Evolutionary conservation across 2,113 vertebrate species (phyloP), one percentile per base, ranked within the genome.

Genomic region (Poeciliopsis prolifica): DNA sequence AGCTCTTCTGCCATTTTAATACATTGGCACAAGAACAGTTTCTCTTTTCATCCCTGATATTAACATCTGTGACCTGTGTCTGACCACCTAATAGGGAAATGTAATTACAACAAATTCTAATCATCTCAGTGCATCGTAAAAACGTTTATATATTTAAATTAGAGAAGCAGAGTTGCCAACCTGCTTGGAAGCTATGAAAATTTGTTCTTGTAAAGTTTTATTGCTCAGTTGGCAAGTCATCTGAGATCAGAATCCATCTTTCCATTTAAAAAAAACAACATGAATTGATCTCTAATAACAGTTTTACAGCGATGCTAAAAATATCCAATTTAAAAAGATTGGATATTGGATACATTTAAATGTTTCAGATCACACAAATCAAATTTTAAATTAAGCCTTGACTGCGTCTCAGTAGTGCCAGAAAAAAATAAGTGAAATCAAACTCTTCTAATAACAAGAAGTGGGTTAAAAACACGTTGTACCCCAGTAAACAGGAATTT

Each of bases 91-190:
- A 35, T 65, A 65, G 35, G 33, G 63, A 65, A 37, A n/a, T 68
- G 44, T 68, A 44, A 68, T 37, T 44, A 68, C 28, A 68, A 51
- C 67, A 66, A 28, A 68, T 30, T 28, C 26, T 48, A 68, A 68
- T 68, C 12, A 48, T 29, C 42, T 51, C 67, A 31, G 17, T 29
- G 30, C 66, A 51, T 26, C 10, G 26, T 48, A 42, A 68, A 48
- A 22, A 30, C 7, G 48, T 68, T 48, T 68, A 40, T 48, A 22
- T 22, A 28, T 22, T 40, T 15, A 22, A 68, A 51, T 68, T 44
- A 58, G 68, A 30, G 5, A 12, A 58, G 48, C 66, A 68, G 8
- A 68, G 7, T 44, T 67, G n/a, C 40, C 40, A 42, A 42, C 40
- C 40, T 42, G 40, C 40, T 42, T 42, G 40, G 12, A 42, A 15